Percentiles rank a stretch among this genome's conserved stretches.
Conservation (phyloP, 2,888 invertebrate species). For the Mythimna lalbum region DNA sequence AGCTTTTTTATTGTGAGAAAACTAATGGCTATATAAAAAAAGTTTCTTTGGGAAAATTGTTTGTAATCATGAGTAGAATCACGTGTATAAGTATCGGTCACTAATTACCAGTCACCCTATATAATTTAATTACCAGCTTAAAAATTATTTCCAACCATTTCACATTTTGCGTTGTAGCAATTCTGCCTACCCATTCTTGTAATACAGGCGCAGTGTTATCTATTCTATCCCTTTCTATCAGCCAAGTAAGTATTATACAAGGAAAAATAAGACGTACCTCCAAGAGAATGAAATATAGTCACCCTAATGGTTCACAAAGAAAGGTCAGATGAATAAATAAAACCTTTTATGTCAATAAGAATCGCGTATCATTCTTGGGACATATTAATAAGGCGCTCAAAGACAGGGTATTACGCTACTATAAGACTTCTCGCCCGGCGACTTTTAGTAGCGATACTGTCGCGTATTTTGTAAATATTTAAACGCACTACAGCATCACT, state of each 20-base stretch:
- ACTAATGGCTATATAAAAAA: too few relatives aligned
- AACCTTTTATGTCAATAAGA: conserved; percentile 4
- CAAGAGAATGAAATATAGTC: background rate
- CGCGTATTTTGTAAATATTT: too few relatives aligned
- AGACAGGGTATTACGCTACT: background rate
- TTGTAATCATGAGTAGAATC: too few relatives aligned
- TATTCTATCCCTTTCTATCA: background rate
- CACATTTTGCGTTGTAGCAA: background rate
- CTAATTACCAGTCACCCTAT: too few relatives aligned
- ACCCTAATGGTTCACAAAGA: conserved; percentile 4
- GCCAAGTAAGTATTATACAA: conserved; percentile 11
- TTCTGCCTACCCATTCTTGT: background rate
- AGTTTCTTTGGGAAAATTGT: too few relatives aligned
- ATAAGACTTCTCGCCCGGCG: background rate
- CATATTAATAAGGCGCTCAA: conserved; percentile 14
- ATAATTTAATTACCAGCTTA: too few relatives aligned
- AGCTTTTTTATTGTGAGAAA: too few relatives aligned
- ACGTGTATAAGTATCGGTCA: too few relatives aligned
- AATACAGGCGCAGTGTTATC: background rate
- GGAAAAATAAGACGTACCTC: conserved; percentile 19
- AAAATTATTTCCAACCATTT: too few relatives aligned
- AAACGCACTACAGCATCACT: too few relatives aligned
- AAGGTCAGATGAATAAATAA: conserved; percentile 22
- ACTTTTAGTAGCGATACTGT: too few relatives aligned
- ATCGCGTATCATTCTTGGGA: conserved; percentile 7